phyloP scores from a whole-genome alignment of 2,888 invertebrate species.

The Metallyticus violacea region DNA sequence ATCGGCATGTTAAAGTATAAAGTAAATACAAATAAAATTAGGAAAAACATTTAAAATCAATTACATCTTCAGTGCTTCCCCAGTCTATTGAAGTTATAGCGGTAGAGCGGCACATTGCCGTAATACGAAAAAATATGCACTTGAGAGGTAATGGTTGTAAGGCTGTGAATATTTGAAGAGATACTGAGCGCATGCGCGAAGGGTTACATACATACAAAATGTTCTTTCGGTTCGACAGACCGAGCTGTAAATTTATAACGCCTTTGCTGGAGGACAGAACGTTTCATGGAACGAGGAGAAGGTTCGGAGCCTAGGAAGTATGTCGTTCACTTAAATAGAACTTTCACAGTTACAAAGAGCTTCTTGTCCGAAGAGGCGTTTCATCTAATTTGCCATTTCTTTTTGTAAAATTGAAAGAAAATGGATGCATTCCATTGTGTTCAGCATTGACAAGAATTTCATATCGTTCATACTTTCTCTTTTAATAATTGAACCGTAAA shows the following conservation, averaged over 20 bases:
- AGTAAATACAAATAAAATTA: no score
- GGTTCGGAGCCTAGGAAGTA: no score
- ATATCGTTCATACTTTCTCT: background rate
- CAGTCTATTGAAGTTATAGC: no score
- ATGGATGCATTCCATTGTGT: background rate
- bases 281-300: background rate
- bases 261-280: background rate
- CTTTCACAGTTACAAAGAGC: background rate
- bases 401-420: background rate
- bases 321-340: background rate
- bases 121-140: background rate
- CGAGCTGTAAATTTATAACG: background rate
- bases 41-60: no score
- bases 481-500: background rate
- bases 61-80: no score
- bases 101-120: background rate
- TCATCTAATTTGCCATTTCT: background rate
- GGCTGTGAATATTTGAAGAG: background rate
- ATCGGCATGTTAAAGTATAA: no score
- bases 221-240: background rate
- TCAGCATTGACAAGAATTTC: background rate
- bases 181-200: no score
- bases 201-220: background rate
- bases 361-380: background rate
- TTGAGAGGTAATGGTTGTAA: background rate